A percentile compares a stretch with the other conserved stretches of the same genome.
Conservation (phyloP, 2,113 vertebrate species). For the Eptatretus burgeri region DNA sequence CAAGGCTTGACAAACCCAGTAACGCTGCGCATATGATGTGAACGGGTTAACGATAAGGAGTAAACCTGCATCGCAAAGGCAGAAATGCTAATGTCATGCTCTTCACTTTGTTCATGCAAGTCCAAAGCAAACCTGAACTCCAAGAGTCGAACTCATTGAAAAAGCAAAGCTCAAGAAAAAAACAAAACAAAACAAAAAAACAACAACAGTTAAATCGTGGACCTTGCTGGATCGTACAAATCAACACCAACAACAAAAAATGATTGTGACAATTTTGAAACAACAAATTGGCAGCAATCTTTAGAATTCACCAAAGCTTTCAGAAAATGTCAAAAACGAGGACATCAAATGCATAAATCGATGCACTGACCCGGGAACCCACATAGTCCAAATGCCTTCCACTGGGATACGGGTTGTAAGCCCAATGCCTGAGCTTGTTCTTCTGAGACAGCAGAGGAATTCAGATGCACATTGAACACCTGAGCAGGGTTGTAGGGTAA, state of each 20-base stretch:
- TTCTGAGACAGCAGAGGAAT: conserved; percentile 13
- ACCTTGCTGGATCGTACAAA: not conserved
- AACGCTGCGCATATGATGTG: conserved; percentile 33
- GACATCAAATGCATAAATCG: not conserved
- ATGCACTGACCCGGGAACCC: conserved; percentile 36
- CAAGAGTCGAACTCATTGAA: not conserved
- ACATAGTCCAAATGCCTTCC: conserved; percentile 41
- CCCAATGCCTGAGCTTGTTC: conserved; percentile 28
- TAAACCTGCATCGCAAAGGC: conserved; percentile 31
- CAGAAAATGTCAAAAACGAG: not conserved
- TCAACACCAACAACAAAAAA: not conserved
- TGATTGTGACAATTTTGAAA: not conserved
- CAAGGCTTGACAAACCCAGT: conserved; percentile 61
- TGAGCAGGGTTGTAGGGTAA: too few species aligned
- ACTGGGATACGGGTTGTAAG: conserved; percentile 32
- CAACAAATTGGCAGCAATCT: not conserved
- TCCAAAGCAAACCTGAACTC: not conserved
- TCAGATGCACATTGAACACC: too few species aligned
- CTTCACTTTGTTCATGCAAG: not conserved
- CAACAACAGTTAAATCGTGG: not conserved
- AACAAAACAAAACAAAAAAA: too few species aligned
- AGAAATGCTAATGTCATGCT: not conserved
- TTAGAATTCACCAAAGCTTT: not conserved
- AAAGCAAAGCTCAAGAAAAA: not conserved
- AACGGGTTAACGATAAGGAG: conserved; percentile 70